Evolutionary conservation across 2,888 invertebrate genomes (phyloP), one percentile per base, ranked within the genome.

Genomic region (Callosobruchus maculatus): DNA sequence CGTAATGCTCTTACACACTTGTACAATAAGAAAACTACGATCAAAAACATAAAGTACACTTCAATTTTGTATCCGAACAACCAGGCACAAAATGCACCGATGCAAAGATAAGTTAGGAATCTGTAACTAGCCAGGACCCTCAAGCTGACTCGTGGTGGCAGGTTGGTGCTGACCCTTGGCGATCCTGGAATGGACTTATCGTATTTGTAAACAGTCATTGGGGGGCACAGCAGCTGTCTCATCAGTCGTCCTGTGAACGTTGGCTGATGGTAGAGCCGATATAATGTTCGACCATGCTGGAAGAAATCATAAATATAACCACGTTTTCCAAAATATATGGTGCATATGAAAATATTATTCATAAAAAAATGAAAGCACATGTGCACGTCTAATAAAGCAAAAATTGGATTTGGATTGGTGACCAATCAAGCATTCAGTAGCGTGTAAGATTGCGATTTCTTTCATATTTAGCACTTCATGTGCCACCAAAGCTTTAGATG

Each of bases 211-310:
- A 92, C 90, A 1, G 89, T 89, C 21, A 89, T 89, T 0, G 94
- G 94, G 21, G 89, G 88, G 73, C 89, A 89, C 67, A 94, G 82
- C 20, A 94, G 82, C 83, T 92, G 92, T 21, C 93, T 89, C 0
- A 90, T 88, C 4, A 93, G 83, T 73, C 89, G 89, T 4, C 94
- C 94, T 72, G 88, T 84, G 77, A 93, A 91, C 77, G 91, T 92
- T 21, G 88, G 86, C 79, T 90, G 89, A 77, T 90, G 89, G 88
- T 95, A 97, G 2, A 91, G 82, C 49, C 87, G 88, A 75, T 89
- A 87, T 77, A 97, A 91, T 79, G 93, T 90, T 7, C 88, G 86
- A 20, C 90, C 90, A 86, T 93, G 94, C 96, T 97, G 86, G n/a
- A n/a, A n/a, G n/a, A 75, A 90, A 89, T 75, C 68, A 74, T 72